phyloP scores from a whole-genome alignment of 1,140 invertebrate species.

The Drosophila sucinea region DNA sequence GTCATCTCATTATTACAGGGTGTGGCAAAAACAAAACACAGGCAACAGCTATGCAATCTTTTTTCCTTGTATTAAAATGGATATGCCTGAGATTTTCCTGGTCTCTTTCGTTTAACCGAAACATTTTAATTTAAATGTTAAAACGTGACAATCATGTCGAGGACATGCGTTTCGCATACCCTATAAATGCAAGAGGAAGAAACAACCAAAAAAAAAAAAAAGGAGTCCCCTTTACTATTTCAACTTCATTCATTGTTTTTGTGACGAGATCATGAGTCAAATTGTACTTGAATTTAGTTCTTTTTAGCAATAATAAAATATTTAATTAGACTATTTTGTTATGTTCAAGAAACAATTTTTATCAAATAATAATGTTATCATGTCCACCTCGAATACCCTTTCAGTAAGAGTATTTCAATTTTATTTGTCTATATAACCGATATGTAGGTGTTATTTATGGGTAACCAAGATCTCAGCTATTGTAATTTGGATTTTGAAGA shows the following conservation, averaged over 20 bases:
- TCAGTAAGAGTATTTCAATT: neutral
- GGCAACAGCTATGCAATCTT: conserved; percentile 44
- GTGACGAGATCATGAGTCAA: too few relatives aligned
- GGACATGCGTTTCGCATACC: conserved; percentile 65
- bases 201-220: conserved; percentile 6
- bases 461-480: too few relatives aligned
- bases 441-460: too few relatives aligned
- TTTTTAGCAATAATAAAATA: neutral
- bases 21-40: conserved; percentile 40
- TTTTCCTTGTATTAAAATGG: conserved; percentile 51
- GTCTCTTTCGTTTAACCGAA: conserved; percentile 59
- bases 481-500: too few relatives aligned
- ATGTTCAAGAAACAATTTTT: neutral
- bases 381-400: neutral
- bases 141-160: conserved; percentile 71
- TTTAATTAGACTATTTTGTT: neutral
- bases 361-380: neutral
- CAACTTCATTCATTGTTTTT: neutral
- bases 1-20: neutral
- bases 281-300: neutral
- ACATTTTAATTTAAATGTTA: conserved; percentile 81
- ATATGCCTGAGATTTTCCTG: conserved; percentile 60
- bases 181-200: conserved; percentile 49
- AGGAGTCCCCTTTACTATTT: neutral
- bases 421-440: too few relatives aligned